phyloP scores from a whole-genome alignment of 1,140 invertebrate genomes.

The Apis florea region DNA sequence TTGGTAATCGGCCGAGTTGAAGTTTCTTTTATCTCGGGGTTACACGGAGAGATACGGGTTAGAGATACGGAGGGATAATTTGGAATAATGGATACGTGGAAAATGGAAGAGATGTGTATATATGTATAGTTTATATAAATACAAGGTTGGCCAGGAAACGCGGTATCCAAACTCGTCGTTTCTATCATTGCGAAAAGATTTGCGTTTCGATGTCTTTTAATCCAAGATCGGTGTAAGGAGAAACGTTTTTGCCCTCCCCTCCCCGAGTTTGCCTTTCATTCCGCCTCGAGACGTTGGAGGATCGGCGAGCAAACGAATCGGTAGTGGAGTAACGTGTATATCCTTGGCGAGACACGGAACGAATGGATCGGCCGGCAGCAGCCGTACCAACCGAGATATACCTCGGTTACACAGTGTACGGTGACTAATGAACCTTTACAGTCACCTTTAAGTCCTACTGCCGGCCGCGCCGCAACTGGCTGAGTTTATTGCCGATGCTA shows the following conservation, averaged over 20 bases:
- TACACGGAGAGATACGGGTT: neutral
- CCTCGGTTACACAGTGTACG: slow-evolving; percentile 59
- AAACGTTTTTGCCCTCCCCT: neutral
- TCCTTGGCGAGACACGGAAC: slow-evolving; percentile 58
- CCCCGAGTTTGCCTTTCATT: slow-evolving; percentile 43
- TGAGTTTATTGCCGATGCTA: slow-evolving; percentile 67
- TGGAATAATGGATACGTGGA: neutral
- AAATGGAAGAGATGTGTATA: neutral
- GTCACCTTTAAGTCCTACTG: slow-evolving; percentile 60
- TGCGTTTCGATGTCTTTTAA: no score
- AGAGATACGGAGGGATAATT: neutral
- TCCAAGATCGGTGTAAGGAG: no score
- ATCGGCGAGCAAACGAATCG: slow-evolving; percentile 51
- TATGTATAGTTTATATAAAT: no score
- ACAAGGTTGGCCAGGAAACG: no score
- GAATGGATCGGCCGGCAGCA: slow-evolving; percentile 52
- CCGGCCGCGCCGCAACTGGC: slow-evolving; percentile 55
- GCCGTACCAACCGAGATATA: slow-evolving; percentile 48
- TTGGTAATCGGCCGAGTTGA: neutral
- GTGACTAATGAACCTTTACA: slow-evolving; percentile 70
- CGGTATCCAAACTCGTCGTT: no score
- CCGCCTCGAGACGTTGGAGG: slow-evolving; percentile 8
- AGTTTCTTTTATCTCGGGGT: neutral
- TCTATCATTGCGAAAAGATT: no score
- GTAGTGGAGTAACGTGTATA: slow-evolving; percentile 61